A percentile compares a stretch with the other conserved stretches of the same genome.
Conservation (phyloP, 1,140 invertebrate genomes). For the Drosophila nikananu region DNA sequence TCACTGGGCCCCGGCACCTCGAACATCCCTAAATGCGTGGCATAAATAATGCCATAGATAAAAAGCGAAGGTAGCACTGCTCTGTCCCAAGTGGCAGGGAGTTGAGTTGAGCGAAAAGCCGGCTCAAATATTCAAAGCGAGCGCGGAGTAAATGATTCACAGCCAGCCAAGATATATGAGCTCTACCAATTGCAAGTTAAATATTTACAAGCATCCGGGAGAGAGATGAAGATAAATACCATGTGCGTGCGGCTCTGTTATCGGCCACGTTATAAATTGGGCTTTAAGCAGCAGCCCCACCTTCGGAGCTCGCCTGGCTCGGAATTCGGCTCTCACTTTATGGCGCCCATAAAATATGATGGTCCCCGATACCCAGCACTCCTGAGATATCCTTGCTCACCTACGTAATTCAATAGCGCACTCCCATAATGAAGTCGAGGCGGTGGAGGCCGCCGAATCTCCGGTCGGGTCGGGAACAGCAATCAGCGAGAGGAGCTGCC, state of each 20-base stretch:
- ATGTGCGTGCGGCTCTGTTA: slow-evolving; percentile 50
- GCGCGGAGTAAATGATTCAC: slow-evolving; percentile 63
- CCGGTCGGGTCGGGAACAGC: slow-evolving; percentile 18
- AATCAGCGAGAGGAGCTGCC: slow-evolving; percentile 28
- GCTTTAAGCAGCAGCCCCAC: slow-evolving; percentile 41
- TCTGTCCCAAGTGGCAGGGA: background rate
- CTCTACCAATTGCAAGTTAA: slow-evolving; percentile 67
- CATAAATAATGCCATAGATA: slow-evolving; percentile 74
- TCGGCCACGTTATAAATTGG: slow-evolving; percentile 62
- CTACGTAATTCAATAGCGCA: slow-evolving; percentile 62
- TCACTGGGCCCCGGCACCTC: slow-evolving; percentile 41
- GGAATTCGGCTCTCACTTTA: slow-evolving; percentile 41
- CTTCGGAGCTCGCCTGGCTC: background rate
- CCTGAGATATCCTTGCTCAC: slow-evolving; percentile 40
- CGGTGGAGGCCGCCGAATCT: slow-evolving; percentile 40
- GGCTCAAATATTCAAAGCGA: slow-evolving; percentile 60
- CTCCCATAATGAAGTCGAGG: slow-evolving; percentile 70
- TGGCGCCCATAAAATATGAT: slow-evolving; percentile 64
- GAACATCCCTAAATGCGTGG: slow-evolving; percentile 23
- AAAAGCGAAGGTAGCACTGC: slow-evolving; percentile 19
- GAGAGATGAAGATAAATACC: slow-evolving; percentile 24
- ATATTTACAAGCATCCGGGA: slow-evolving; percentile 64
- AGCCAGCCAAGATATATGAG: slow-evolving; percentile 56
- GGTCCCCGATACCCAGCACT: slow-evolving; percentile 26
- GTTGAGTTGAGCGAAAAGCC: slow-evolving; percentile 15